A percentile compares a stretch with the other conserved stretches of the same genome.
phyloP scores from a whole-genome alignment of 2,888 invertebrate genomes.

The Hecatera dysodea region DNA sequence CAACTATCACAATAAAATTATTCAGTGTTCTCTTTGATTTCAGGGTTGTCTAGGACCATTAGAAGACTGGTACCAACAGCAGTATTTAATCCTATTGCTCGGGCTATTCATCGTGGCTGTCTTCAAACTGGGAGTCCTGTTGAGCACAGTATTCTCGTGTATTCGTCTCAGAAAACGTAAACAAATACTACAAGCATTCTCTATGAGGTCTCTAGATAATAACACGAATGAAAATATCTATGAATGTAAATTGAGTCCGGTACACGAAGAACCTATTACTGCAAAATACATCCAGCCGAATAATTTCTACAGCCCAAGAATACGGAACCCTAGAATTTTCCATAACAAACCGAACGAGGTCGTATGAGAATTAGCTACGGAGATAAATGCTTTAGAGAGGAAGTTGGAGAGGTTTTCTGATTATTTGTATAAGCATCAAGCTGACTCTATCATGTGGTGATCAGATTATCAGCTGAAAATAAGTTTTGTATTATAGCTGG shows the following conservation, averaged over 20 bases:
- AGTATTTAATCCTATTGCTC: constrained; percentile 93
- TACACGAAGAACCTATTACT: constrained; percentile 84
- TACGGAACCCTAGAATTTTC: constrained; percentile 86
- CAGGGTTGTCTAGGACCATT: constrained; percentile 93
- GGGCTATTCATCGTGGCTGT: constrained; percentile 92
- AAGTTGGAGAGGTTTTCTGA: constrained; percentile 89
- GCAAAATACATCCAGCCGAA: constrained; percentile 88
- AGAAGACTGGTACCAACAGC: constrained; percentile 95
- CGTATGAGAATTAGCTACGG: constrained; percentile 90
- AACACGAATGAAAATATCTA: constrained; percentile 85
- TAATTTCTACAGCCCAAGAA: constrained; percentile 87
- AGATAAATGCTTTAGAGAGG: constrained; percentile 90
- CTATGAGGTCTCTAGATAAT: constrained; percentile 82
- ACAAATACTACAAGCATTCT: constrained; percentile 84
- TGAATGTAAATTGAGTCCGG: constrained; percentile 75
- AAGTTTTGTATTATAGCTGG: constrained; percentile 21
- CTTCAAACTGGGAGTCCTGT: constrained; percentile 93
- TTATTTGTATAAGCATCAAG: constrained; percentile 89
- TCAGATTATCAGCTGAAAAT: constrained; percentile 28
- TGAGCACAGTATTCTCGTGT: constrained; percentile 93
- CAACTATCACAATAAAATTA: neutral
- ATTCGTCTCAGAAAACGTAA: constrained; percentile 91
- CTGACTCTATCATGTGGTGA: constrained; percentile 92
- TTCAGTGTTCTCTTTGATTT: constrained; percentile 60
- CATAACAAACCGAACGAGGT: constrained; percentile 87